phyloP scores from a whole-genome alignment of 2,113 vertebrate genomes.

The Apistogramma diplotaenia region DNA sequence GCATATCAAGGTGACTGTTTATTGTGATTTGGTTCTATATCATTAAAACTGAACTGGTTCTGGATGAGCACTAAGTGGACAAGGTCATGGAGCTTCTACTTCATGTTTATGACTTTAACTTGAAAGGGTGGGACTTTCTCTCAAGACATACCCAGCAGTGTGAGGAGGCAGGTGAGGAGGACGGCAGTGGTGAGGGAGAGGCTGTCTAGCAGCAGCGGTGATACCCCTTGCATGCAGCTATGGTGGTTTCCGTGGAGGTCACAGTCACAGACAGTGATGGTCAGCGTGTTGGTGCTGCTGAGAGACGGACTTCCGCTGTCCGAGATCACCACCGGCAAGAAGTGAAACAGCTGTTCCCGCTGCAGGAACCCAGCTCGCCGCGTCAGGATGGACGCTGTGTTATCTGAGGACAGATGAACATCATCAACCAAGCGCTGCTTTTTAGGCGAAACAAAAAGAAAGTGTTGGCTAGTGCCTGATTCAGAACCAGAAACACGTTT shows the following conservation, averaged over 20 bases:
- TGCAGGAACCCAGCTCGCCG: not conserved
- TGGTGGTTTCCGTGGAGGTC: not conserved
- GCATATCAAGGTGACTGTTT: too few relatives aligned
- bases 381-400: conserved; percentile 15
- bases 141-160: conserved; percentile 21
- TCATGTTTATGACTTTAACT: not conserved
- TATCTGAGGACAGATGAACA: conserved; percentile 30
- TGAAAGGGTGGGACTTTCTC: not conserved
- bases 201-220: not conserved
- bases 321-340: conserved; percentile 39
- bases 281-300: conserved; percentile 49
- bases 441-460: not conserved
- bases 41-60: not conserved
- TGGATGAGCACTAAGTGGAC: not conserved
- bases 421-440: not conserved
- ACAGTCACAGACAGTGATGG: conserved; percentile 27
- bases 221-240: not conserved
- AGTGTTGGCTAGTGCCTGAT: too few relatives aligned
- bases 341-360: not conserved
- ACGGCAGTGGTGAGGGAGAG: not conserved
- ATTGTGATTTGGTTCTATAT: too few relatives aligned
- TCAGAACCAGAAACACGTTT: not conserved
- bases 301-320: conserved; percentile 15
- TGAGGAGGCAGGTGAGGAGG: conserved; percentile 13
- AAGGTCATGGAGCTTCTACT: not conserved